phyloP scores from a whole-genome alignment of 92 coral and sea anemone species.

The Meandrina meandrites region DNA sequence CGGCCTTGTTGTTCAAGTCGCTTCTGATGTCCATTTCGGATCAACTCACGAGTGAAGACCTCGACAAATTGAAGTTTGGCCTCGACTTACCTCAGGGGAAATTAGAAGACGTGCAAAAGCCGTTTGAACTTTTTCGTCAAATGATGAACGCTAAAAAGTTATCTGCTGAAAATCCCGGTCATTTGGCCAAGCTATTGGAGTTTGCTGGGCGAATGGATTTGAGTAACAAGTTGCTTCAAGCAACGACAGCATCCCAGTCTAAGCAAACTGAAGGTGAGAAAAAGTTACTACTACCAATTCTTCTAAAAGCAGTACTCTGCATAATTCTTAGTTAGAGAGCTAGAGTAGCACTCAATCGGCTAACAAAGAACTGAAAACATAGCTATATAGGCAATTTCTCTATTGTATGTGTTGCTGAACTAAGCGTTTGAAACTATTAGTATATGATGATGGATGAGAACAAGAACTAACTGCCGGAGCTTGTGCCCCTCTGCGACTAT shows the following conservation, averaged over 20 bases:
- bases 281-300: not conserved
- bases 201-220: conserved; percentile 45
- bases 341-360: no score
- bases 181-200: conserved; percentile 29
- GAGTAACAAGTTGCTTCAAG: conserved; percentile 11
- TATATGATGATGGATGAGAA: no score
- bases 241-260: not conserved
- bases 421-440: no score
- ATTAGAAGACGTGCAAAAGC: conserved; percentile 36
- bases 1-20: conserved; percentile 21
- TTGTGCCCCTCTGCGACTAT: no score
- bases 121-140: conserved; percentile 42
- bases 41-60: conserved; percentile 35
- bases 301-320: not conserved
- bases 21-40: conserved; percentile 44
- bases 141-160: conserved; percentile 33
- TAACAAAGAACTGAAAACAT: no score
- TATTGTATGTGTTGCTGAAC: no score
- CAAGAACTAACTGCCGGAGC: no score
- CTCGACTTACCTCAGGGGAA: conserved; percentile 44
- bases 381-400: not conserved
- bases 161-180: conserved; percentile 16
- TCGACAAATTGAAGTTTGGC: conserved; percentile 54
- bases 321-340: not conserved
- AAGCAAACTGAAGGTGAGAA: not conserved